phyloP scores from a whole-genome alignment of 2,113 vertebrate species.

The Hemibagrus wyckioides region DNA sequence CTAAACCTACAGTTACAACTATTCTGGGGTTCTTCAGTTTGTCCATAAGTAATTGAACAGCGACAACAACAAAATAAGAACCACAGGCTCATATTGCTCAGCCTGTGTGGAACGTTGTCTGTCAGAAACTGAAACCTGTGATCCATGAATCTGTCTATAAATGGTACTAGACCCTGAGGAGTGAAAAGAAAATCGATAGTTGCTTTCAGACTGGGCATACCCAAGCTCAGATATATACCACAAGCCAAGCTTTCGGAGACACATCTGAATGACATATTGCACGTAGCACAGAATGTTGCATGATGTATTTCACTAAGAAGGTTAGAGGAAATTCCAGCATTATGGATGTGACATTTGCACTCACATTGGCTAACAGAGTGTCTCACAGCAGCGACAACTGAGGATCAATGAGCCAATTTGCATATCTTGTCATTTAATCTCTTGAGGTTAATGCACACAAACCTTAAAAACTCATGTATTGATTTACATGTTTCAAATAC shows the following conservation, averaged over 20 bases:
- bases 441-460: not conserved
- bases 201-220: conserved; percentile 7
- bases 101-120: conserved; percentile 2
- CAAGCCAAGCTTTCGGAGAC: conserved; percentile 3
- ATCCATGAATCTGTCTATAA: conserved; percentile 17
- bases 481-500: not conserved
- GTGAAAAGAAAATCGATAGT: conserved; percentile 25
- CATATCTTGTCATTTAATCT: not conserved
- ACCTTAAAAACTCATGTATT: not conserved
- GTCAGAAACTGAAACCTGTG: conserved; percentile 18
- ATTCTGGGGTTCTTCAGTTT: not conserved
- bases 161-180: conserved; percentile 14
- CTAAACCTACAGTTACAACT: not conserved
- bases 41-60: not conserved
- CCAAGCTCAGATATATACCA: not conserved
- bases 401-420: not conserved
- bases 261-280: not conserved
- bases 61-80: conserved; percentile 8
- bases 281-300: not conserved
- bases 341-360: not conserved
- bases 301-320: not conserved
- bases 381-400: not conserved
- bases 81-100: not conserved
- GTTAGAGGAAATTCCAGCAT: not conserved
- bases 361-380: not conserved